Conservation (phyloP, 1,140 invertebrate genomes). For the Psilanteris sp. region DNA sequence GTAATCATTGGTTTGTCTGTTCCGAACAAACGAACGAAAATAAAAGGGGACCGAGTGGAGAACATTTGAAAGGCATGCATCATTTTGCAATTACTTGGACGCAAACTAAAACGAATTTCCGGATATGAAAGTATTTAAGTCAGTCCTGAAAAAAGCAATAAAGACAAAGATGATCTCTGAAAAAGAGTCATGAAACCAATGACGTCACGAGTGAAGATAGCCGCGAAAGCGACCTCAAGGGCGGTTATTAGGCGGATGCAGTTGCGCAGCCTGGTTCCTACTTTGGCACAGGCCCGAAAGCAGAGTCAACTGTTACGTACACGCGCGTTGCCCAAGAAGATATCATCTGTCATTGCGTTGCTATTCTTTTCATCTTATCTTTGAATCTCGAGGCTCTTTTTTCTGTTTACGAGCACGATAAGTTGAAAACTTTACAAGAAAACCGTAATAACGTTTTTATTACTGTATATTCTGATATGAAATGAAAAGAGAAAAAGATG, state of each 20-base stretch:
- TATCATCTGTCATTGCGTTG: constrained; percentile 40
- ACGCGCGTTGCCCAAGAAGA: constrained; percentile 13
- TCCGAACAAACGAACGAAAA: constrained; percentile 10
- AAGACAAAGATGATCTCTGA: constrained; percentile 45
- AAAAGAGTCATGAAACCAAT: constrained; percentile 37
- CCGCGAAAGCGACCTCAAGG: constrained; percentile 55
- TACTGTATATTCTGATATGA: not conserved
- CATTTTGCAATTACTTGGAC: constrained; percentile 43
- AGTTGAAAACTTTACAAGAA: constrained; percentile 33
- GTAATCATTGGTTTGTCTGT: constrained; percentile 30
- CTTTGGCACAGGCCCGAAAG: constrained; percentile 10
- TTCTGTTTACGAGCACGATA: constrained; percentile 5
- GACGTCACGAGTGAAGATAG: constrained; percentile 46
- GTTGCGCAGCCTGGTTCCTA: constrained; percentile 9
- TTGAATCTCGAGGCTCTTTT: constrained; percentile 14
- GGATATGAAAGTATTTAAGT: constrained; percentile 52
- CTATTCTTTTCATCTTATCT: constrained; percentile 35
- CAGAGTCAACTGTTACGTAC: constrained; percentile 36
- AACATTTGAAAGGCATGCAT: constrained; percentile 44
- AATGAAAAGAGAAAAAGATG: constrained; percentile 8
- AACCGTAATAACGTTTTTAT: constrained; percentile 43
- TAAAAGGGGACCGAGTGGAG: constrained; percentile 7
- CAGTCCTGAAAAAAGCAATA: constrained; percentile 34
- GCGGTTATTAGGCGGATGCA: constrained; percentile 22
- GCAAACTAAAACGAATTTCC: constrained; percentile 44